Conservation (phyloP, 2,113 vertebrate species). For the Trichomycterus rosablanca region DNA sequence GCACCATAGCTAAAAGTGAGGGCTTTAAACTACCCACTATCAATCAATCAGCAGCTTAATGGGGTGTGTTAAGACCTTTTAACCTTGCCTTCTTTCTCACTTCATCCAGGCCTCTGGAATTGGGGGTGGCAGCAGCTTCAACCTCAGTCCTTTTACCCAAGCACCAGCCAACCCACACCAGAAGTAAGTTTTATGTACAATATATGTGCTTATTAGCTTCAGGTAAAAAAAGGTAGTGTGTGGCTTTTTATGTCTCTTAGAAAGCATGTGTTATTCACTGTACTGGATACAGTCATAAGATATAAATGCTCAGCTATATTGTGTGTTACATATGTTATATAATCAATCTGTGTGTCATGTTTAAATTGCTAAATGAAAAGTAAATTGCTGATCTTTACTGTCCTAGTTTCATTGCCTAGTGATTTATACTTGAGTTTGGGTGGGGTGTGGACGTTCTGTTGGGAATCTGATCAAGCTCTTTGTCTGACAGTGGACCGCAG, state of each 20-base stretch:
- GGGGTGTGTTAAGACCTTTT: conserved; percentile 62
- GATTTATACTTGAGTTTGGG: no score
- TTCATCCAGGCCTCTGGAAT: conserved; percentile 78
- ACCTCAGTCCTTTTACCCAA: conserved; percentile 89
- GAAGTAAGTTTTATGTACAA: conserved; percentile 86
- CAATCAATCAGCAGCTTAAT: conserved; percentile 72
- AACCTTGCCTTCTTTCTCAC: conserved; percentile 59
- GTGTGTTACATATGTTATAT: no score
- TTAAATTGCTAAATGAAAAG: no score
- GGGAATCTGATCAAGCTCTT: no score
- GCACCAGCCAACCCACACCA: conserved; percentile 86
- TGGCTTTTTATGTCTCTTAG: no score
- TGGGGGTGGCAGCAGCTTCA: conserved; percentile 81
- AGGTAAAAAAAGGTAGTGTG: no score
- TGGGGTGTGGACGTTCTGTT: background rate
- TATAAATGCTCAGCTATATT: no score
- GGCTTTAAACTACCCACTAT: conserved; percentile 56
- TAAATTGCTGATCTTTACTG: no score
- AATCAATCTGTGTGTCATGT: no score
- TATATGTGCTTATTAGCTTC: background rate
- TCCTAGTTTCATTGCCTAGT: no score
- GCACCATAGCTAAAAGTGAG: background rate
- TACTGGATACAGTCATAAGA: no score
- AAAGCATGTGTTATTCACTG: no score
- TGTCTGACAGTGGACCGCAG: conserved; percentile 77